Conservation (phyloP, 2,113 vertebrate genomes). For the Reinhardtius hippoglossoides region DNA sequence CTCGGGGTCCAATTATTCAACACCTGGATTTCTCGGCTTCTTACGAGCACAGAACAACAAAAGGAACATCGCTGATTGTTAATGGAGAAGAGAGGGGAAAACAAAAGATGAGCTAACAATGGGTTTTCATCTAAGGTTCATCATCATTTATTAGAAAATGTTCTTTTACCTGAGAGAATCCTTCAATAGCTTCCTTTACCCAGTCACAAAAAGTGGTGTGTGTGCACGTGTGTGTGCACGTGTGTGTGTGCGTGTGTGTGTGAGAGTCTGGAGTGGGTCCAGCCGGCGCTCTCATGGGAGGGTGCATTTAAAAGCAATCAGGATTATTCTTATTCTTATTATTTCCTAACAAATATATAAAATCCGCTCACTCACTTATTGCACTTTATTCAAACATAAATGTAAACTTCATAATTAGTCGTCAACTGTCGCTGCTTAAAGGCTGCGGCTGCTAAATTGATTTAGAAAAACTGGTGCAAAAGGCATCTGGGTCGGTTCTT, state of each 20-base stretch:
- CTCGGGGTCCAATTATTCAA: slow-evolving; percentile 11
- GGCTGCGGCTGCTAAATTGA: slow-evolving; percentile 25
- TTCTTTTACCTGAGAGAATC: slow-evolving; percentile 86
- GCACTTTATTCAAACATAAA: slow-evolving; percentile 63
- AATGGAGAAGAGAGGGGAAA: slow-evolving; percentile 60
- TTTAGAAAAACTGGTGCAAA: slow-evolving; percentile 47
- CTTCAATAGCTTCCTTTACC: slow-evolving; percentile 84
- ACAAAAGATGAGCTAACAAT: slow-evolving; percentile 79
- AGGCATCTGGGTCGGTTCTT: slow-evolving; percentile 42
- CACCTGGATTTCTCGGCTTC: slow-evolving; percentile 23
- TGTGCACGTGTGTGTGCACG: slow-evolving; percentile 17
- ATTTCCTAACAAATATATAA: slow-evolving; percentile 27
- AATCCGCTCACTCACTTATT: slow-evolving; percentile 58
- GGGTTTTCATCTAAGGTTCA: slow-evolving; percentile 78
- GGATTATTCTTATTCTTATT: neutral
- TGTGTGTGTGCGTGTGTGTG: slow-evolving; percentile 36
- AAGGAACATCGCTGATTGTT: slow-evolving; percentile 41
- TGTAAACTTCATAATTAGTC: slow-evolving; percentile 55
- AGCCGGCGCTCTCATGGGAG: slow-evolving; percentile 69
- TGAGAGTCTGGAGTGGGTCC: slow-evolving; percentile 26
- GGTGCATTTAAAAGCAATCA: slow-evolving; percentile 38
- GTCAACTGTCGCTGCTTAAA: slow-evolving; percentile 17
- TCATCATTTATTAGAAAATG: slow-evolving; percentile 83
- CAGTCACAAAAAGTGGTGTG: slow-evolving; percentile 72
- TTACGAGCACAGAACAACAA: slow-evolving; percentile 3